Evolutionary conservation across 1,140 invertebrate genomes (phyloP).

Genomic region (Paraescarpia echinospica): DNA sequence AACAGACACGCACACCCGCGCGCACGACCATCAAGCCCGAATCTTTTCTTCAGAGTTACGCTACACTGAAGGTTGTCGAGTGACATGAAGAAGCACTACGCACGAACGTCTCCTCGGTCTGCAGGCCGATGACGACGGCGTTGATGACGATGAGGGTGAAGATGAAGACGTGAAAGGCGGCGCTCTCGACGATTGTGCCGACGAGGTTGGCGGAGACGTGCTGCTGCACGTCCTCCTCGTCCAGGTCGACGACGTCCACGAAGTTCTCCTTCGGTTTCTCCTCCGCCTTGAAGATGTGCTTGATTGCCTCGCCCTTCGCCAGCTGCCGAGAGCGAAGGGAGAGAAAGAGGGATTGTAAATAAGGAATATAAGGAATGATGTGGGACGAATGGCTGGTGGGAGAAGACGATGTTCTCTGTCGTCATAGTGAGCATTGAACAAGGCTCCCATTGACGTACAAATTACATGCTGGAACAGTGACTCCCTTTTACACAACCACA

Average conservation of each 20-base stretch:
- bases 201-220: conserved; percentile 15
- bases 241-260: conserved; percentile 29
- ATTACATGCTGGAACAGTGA: too few species aligned
- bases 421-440: not conserved
- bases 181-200: conserved; percentile 17
- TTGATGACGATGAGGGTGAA: conserved; percentile 23
- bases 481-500: too few species aligned
- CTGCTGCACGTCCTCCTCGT: conserved; percentile 25
- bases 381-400: too few species aligned
- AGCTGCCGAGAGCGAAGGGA: not conserved
- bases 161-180: conserved; percentile 25
- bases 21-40: too few species aligned
- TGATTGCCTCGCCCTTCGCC: not conserved
- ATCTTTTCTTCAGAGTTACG: too few species aligned
- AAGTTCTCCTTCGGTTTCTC: conserved; percentile 26
- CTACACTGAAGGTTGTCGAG: too few species aligned
- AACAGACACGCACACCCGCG: too few species aligned
- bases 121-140: conserved; percentile 26
- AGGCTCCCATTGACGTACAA: too few species aligned
- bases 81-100: not conserved
- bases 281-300: conserved; percentile 7
- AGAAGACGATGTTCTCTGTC: too few species aligned
- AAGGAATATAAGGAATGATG: too few species aligned
- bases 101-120: conserved; percentile 25
- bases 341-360: not conserved